Percentiles rank a stretch among this genome's conserved stretches.
These are phyloP conservation scores for Sminthurinus aureus DNA, from an alignment of 2,888 invertebrate species.

Conservation along the genomic window DNA sequence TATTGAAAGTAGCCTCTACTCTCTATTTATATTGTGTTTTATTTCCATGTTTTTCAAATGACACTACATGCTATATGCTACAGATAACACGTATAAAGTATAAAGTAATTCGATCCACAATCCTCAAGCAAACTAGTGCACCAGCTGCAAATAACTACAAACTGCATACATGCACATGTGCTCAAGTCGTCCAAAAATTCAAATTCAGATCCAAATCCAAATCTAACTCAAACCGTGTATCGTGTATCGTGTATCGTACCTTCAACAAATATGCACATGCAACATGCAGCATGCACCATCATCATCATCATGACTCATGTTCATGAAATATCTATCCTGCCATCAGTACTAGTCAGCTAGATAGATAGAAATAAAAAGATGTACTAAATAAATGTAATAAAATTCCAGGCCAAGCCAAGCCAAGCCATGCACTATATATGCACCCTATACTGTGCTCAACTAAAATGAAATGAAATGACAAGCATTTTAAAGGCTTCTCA, in stretches of 20 bases:
- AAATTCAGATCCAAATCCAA: not conserved
- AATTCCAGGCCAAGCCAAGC: not conserved
- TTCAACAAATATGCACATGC: not conserved
- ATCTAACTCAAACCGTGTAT: no score
- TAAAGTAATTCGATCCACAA: not conserved
- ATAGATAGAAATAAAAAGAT: no score
- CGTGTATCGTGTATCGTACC: not conserved
- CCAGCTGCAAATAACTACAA: not conserved
- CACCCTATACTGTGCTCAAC: no score
- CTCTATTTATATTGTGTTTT: not conserved
- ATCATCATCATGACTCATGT: not conserved
- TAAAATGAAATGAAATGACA: not conserved
- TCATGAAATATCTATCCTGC: not conserved
- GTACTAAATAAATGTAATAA: not conserved
- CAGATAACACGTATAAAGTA: not conserved
- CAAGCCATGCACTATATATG: not conserved
- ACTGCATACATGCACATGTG: no score
- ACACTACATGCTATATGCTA: not conserved
- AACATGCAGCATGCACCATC: not conserved
- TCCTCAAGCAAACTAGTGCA: not conserved
- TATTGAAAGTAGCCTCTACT: no score
- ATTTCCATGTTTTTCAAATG: not conserved
- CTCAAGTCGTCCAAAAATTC: no score
- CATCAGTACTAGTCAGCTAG: not conserved
- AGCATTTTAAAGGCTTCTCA: slow-evolving; percentile 10